These are phyloP conservation scores for Platypus cylindrus DNA, from an alignment of 2,888 invertebrate species.

Conservation along the genomic window DNA sequence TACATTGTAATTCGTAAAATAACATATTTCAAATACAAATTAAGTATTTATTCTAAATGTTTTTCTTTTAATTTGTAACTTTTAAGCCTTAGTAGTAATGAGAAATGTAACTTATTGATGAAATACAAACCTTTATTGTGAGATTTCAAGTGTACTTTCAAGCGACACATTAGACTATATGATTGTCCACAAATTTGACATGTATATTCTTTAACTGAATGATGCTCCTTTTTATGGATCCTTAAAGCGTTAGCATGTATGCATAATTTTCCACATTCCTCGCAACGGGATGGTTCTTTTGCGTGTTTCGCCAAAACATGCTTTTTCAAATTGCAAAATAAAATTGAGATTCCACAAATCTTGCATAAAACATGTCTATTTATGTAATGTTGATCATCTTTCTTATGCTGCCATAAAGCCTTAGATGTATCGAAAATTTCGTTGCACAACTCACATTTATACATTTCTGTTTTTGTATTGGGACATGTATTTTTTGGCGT, in stretches of 20 bases:
- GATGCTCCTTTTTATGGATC: conserved; percentile 22
- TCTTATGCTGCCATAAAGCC: too few species aligned
- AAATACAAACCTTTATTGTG: conserved; percentile 25
- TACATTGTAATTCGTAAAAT: too few species aligned
- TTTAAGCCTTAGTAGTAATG: too few species aligned
- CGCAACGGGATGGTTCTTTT: conserved; percentile 22
- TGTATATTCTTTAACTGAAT: conserved; percentile 19
- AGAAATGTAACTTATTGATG: too few species aligned
- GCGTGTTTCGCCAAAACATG: conserved; percentile 23
- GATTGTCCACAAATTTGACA: conserved; percentile 27
- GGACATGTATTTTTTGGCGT: conserved; percentile 11
- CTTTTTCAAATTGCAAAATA: conserved; percentile 7
- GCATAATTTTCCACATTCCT: conserved; percentile 23
- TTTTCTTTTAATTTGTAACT: too few species aligned
- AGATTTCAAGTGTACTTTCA: conserved; percentile 23
- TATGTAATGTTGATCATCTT: too few species aligned
- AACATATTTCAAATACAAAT: too few species aligned
- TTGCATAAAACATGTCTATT: conserved; percentile 25
- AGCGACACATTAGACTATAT: conserved; percentile 24
- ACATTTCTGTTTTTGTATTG: too few species aligned
- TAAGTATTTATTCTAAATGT: too few species aligned
- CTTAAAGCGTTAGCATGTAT: conserved; percentile 24
- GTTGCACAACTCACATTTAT: conserved; percentile 15
- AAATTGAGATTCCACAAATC: conserved; percentile 24
- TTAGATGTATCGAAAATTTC: conserved; percentile 19